These are phyloP conservation scores for Phalacrocorax carbo DNA, from an alignment of 2,113 vertebrate genomes.

Conservation along the genomic window DNA sequence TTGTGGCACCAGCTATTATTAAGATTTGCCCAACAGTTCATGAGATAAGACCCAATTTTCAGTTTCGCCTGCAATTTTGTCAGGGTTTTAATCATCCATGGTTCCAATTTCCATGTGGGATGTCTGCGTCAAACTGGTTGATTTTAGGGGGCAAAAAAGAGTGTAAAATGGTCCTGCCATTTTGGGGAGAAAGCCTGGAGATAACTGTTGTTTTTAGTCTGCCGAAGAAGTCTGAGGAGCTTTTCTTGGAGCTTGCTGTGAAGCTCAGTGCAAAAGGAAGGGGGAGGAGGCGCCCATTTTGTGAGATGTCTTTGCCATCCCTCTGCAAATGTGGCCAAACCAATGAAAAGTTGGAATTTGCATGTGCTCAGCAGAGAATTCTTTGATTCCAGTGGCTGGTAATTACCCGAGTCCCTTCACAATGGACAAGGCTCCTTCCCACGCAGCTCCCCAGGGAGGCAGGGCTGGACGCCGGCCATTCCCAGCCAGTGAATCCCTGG, in stretches of 20 bases:
- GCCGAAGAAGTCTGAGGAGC: neutral
- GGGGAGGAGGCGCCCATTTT: neutral
- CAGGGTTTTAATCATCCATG: neutral
- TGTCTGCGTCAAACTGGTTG: neutral
- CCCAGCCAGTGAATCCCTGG: neutral
- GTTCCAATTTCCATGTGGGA: neutral
- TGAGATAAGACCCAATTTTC: neutral
- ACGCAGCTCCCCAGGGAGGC: neutral
- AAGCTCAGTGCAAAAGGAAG: neutral
- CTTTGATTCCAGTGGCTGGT: neutral
- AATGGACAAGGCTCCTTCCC: constrained; percentile 23
- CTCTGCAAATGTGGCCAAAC: neutral
- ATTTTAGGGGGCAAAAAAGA: neutral
- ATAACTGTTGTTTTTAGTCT: neutral
- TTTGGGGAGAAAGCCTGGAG: neutral
- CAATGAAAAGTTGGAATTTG: neutral
- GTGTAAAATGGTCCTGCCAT: neutral
- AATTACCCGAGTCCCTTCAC: neutral
- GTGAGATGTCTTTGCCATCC: neutral
- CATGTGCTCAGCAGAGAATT: neutral
- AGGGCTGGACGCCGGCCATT: neutral
- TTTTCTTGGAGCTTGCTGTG: constrained; percentile 7
- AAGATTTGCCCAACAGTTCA: neutral
- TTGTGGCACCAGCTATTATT: constrained; percentile 4
- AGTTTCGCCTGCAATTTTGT: neutral